Conservation (phyloP, 2,888 invertebrate genomes). For the Lochmaea crataegi region DNA sequence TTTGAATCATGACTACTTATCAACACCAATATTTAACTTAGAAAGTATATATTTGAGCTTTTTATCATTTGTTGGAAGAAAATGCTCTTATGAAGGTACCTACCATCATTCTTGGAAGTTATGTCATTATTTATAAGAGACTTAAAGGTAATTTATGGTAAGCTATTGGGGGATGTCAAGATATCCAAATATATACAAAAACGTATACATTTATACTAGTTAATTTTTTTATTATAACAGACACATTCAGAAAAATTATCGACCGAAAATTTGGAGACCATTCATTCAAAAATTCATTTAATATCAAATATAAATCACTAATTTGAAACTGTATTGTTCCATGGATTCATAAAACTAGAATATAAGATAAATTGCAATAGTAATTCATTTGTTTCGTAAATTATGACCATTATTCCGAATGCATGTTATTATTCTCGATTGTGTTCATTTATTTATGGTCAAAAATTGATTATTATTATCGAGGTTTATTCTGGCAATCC, state of each 20-base stretch:
- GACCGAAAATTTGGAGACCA: too few species aligned
- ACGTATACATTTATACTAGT: too few species aligned
- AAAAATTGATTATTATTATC: not conserved
- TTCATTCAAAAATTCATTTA: not conserved
- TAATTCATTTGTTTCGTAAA: not conserved
- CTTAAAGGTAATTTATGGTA: not conserved
- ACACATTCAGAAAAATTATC: too few species aligned
- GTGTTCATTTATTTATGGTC: not conserved
- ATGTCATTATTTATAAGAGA: not conserved
- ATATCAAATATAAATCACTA: not conserved
- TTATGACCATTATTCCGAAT: not conserved
- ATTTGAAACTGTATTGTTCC: not conserved
- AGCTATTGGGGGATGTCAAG: not conserved
- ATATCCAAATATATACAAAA: not conserved
- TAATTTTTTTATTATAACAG: too few species aligned
- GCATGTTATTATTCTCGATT: not conserved
- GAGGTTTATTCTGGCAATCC: not conserved
- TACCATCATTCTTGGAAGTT: not conserved
- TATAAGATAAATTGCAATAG: not conserved
- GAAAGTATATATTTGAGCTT: not conserved
- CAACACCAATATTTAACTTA: slow-evolving; percentile 28
- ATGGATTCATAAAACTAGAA: not conserved
- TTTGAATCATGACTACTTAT: slow-evolving; percentile 19
- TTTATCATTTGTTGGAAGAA: slow-evolving; percentile 11
- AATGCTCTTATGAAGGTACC: not conserved